Base-by-base conservation (phyloP, 2,888 invertebrate genomes). In the Heliconius cydno region DNA sequence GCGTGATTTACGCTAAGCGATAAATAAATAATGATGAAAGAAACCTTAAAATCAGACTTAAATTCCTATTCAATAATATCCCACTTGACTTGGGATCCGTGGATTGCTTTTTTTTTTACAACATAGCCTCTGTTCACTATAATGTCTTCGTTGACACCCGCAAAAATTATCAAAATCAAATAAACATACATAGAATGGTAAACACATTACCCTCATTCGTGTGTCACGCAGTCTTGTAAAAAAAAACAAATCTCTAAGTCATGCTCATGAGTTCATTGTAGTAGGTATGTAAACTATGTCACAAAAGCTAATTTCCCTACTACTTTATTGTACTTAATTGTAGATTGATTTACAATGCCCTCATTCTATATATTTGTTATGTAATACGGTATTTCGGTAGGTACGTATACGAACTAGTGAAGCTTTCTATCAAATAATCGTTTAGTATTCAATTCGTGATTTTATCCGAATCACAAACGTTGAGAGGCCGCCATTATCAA, bases 361-460 rank as follows among this genome's bases (percentile, higher is more conserved):
- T 60, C n/a, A n/a, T 60, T 60, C 1, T 60, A 28, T 28, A 19
- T 65, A 3, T 65, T 60, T 60, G 3, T 60, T 60, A n/a, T 60
- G n/a, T 10, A n/a, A n/a, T 60, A 12, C 25, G 25, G 13, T 65
- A 65, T 65, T 25, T 65, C 10, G 25, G 6, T n/a, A 60, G 9
- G 9, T 34, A 34, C 25, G 25, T 65, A 65, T 28, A 38, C 28
- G 67, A 72, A 72, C 34, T 77, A 46, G 46, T 25, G 30, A 74
- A 77, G 68, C 68, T 68, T 66, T 76, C 38, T 68, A 79, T 63
- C 15, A 60, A 71, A 81, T 76, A 80, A 75, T 70, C 79, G 77
- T 73, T 67, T 79, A 76, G 67, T 77, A 81, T 79, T 81, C 80
- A 72, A 7, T 68, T 68, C 68, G 72, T 75, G 72, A 81, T 81